These are phyloP conservation scores for Brenthis daphne DNA, from an alignment of 2,888 invertebrate genomes.

Conservation along the genomic window DNA sequence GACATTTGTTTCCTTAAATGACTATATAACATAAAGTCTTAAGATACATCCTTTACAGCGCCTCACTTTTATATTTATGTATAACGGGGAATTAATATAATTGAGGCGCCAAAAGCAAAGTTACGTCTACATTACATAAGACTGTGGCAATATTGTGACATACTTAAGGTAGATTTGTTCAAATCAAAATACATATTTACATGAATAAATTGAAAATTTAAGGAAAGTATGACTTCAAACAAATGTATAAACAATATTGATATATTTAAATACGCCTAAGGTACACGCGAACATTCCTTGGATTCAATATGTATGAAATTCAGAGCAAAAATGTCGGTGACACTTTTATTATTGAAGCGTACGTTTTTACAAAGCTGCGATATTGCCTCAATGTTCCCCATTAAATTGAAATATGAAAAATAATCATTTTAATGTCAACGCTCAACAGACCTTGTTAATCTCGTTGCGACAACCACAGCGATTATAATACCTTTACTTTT, in stretches of 20 bases:
- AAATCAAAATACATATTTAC: neutral
- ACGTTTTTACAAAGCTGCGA: constrained; percentile 20
- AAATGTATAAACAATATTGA: constrained; percentile 4
- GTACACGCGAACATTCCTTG: constrained; percentile 21
- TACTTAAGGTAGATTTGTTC: constrained; percentile 5
- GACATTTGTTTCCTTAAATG: constrained; percentile 5
- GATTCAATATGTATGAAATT: constrained; percentile 30
- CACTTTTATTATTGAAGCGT: constrained; percentile 34
- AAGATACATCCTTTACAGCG: neutral
- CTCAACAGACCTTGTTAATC: constrained; percentile 8
- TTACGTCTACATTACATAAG: constrained; percentile 18
- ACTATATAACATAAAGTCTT: neutral
- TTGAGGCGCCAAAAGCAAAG: constrained; percentile 5
- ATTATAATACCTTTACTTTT: constrained; percentile 1
- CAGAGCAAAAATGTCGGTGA: constrained; percentile 36
- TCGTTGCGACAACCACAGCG: neutral
- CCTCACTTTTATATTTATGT: constrained; percentile 4
- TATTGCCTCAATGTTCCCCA: constrained; percentile 22
- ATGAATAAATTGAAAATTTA: neutral
- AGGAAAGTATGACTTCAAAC: neutral
- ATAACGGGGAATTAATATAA: constrained; percentile 11
- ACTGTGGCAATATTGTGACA: constrained; percentile 11
- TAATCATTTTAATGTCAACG: constrained; percentile 33
- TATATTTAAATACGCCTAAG: constrained; percentile 7
- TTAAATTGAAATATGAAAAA: constrained; percentile 35